Percentiles rank a stretch among this genome's conserved stretches.
Conservation (phyloP, 2,888 invertebrate genomes). For the Philonicus albiceps region DNA sequence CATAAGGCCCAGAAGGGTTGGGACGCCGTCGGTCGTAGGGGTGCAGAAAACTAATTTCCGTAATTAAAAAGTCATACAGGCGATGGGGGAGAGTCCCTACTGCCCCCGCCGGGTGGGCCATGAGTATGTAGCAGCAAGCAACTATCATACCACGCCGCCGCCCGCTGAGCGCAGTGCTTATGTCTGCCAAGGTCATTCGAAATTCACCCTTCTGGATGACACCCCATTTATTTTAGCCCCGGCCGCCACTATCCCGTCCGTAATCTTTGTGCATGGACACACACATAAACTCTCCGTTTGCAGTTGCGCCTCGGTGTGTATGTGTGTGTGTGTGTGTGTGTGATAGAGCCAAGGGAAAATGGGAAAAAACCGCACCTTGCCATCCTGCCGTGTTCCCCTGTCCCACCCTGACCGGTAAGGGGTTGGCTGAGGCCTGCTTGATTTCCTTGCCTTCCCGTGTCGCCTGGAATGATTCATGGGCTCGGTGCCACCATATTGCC, state of each 20-base stretch:
- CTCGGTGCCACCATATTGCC: slow-evolving; percentile 46
- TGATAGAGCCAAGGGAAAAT: not conserved
- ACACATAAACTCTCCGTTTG: not conserved
- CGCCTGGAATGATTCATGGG: slow-evolving; percentile 47
- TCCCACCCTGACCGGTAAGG: not conserved
- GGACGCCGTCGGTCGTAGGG: not conserved
- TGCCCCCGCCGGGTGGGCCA: not conserved
- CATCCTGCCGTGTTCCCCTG: not conserved
- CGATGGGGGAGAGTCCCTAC: not conserved
- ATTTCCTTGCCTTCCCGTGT: not conserved
- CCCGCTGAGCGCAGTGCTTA: slow-evolving; percentile 33
- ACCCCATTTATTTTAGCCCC: slow-evolving; percentile 49
- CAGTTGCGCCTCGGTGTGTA: not conserved
- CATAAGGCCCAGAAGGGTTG: slow-evolving; percentile 43
- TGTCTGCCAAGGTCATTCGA: slow-evolving; percentile 63
- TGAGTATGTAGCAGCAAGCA: not conserved
- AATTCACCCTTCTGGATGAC: slow-evolving; percentile 59
- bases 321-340: slow-evolving; percentile 24
- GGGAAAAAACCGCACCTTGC: slow-evolving; percentile 14
- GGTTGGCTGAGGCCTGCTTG: slow-evolving; percentile 35
- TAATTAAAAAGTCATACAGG: slow-evolving; percentile 60
- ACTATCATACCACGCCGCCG: not conserved
- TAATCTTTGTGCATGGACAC: slow-evolving; percentile 3
- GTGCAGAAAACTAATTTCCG: slow-evolving; percentile 58
- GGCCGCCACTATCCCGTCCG: not conserved